phyloP scores from a whole-genome alignment of 2,113 vertebrate genomes.

The Delphinus delphis region DNA sequence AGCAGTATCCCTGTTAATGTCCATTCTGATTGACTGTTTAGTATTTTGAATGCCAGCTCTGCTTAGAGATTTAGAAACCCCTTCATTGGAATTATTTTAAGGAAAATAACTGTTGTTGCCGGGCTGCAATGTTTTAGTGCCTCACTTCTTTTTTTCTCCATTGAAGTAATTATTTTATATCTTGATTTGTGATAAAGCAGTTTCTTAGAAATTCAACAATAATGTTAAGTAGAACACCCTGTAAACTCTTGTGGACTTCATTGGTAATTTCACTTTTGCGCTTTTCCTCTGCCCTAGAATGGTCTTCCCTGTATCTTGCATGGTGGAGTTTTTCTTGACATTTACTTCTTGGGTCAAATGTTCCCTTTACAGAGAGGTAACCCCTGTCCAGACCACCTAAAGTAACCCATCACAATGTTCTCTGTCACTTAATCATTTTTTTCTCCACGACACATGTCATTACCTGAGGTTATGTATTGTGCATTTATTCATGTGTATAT shows the following conservation, averaged over 20 bases:
- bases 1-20: not conserved
- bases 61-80: not conserved
- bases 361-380: not conserved
- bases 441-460: not conserved
- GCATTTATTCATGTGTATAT: not conserved
- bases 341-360: not conserved
- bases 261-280: not conserved
- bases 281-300: not conserved
- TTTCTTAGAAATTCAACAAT: conserved; percentile 26
- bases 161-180: not conserved
- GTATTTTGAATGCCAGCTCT: conserved; percentile 2
- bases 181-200: not conserved
- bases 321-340: not conserved
- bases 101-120: not conserved
- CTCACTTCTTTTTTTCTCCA: not conserved
- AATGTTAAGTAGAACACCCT: not conserved
- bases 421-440: not conserved
- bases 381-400: not conserved
- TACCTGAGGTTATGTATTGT: not conserved
- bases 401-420: not conserved
- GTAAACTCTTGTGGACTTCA: not conserved
- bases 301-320: not conserved
- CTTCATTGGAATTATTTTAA: not conserved
- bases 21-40: not conserved
- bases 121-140: not conserved